Conservation (phyloP, 2,888 invertebrate genomes). For the Leptinotarsa juncta region DNA sequence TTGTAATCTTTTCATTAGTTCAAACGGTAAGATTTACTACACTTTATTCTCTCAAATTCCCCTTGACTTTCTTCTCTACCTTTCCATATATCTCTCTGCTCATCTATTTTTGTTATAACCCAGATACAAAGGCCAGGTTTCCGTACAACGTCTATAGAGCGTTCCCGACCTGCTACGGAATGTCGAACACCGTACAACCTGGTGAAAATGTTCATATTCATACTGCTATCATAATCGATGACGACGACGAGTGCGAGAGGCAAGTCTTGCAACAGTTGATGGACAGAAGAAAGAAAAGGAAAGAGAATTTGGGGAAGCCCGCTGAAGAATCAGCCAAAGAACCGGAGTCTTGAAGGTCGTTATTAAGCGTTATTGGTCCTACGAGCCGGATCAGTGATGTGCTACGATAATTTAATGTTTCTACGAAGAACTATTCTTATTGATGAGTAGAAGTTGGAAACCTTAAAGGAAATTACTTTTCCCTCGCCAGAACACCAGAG, state of each 20-base stretch:
- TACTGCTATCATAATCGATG: conserved; percentile 44
- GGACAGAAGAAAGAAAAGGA: conserved; percentile 10
- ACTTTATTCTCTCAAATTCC: not conserved
- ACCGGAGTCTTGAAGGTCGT: too few relatives aligned
- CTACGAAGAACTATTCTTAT: too few relatives aligned
- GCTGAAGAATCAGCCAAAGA: too few relatives aligned
- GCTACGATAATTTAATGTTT: too few relatives aligned
- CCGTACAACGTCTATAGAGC: conserved; percentile 30
- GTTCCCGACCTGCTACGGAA: conserved; percentile 18
- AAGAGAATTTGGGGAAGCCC: not conserved
- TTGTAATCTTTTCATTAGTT: conserved; percentile 13
- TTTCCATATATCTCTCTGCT: not conserved
- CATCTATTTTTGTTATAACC: not conserved
- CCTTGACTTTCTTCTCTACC: not conserved
- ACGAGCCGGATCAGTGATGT: not conserved
- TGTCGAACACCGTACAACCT: conserved; percentile 15
- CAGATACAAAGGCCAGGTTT: conserved; percentile 11
- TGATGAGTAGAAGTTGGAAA: too few relatives aligned
- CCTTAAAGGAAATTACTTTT: too few relatives aligned
- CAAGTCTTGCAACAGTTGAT: conserved; percentile 28
- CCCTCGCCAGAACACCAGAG: too few relatives aligned
- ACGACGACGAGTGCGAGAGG: conserved; percentile 41
- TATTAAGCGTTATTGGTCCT: not conserved
- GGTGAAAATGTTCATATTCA: conserved; percentile 41
- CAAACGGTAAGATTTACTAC: not conserved